Base-by-base conservation (phyloP, 1,140 invertebrate genomes). In the Dendrolimus punctatus region DNA sequence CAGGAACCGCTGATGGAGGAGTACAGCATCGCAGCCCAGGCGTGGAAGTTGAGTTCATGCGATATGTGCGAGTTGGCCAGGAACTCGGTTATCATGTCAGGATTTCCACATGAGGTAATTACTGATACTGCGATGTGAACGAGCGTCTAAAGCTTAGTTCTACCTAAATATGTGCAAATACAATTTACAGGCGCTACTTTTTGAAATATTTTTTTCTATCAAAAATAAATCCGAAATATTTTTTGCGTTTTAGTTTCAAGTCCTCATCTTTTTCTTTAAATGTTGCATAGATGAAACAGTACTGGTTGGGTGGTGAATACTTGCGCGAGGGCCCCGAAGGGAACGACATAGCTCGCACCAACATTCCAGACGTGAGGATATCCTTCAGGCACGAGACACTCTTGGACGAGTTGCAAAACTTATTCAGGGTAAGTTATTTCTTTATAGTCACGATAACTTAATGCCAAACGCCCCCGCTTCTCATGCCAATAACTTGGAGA, bases 1-100 rank as follows among this genome's bases (percentile, higher is more conserved):
- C 67, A 96, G 93, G 98, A 99, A 91, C 97, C 98, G 8, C 87
- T 99, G 52, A 99, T 99, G 98, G 98, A 99, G 84, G 98, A 99
- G 80, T 99, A 99, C 88, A 98, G 97, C 73, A 99, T 99, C 85
- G 98, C 98, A 7, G 96, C 98, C 6, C 98, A 99, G 88, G 96
- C 98, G 51, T 99, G 97, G 98, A 99, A 99, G 85, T 88, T 99
- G 0, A 98, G 96, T 76, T 95, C 95, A 39, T 99, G 97, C 75
- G 98, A 99, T 85, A 99, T 99, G 98, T 99, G 98, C 86, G 98
- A 99, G 85, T 88, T 99, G 61, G 97, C 98, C 0, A 89, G 96
- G 38, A 99, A 99, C 87, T 98, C 96, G 72, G 98, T 99, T 39
- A 79, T 98, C 6, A 99, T 99, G 95, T 98, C 96, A 75, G 98